Evolutionary conservation across 2,888 invertebrate genomes (phyloP), one percentile per base, ranked within the genome.

Genomic region (Microplitis deprimator): DNA sequence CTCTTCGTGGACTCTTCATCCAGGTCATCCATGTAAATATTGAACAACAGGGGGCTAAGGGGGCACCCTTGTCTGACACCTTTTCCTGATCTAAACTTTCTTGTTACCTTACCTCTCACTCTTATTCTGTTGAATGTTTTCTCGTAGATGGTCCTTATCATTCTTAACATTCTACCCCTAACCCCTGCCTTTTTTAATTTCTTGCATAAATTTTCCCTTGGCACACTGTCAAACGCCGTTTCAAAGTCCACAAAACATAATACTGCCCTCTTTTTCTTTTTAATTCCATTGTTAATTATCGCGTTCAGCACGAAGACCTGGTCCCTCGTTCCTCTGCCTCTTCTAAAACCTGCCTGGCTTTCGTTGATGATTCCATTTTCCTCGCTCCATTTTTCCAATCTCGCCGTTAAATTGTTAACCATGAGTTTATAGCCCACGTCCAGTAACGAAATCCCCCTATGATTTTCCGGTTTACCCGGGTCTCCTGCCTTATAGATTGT

Each of bases 61-160:
- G 77, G 72, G 41, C 81, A 81, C 1, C 79, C 81, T 40, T 81
- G 79, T 41, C 79, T 80, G 1, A 81, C 76, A 5, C 81, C 80
- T 17, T 59, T 67, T 6, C 16, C 39, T 1, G 40, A 38, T 29
- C 4, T 40, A 20, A 72, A 72, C 3, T 62, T 38, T n/a, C 13
- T 17, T 6, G 72, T 40, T n/a, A 62, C 17, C 6, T 40, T 38
- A 5, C n/a, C 17, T n/a, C n/a, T 16, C 39, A 62, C 41, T 8
- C 40, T 60, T 1, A 62, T 17, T 39, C 40, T 20, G 8, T 60
- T 61, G 10, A 17, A 8, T 13, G 65, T 65, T 7, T 40, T 13
- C 3, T 16, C 41, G 13, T 73, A 73, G 17, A 65, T 73, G 4
- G 8, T 17, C 38, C 62, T 16, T 3, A 72, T 72, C 13, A 73